Conservation (phyloP, 2,113 vertebrate genomes). For the Accipiter virgatus region DNA sequence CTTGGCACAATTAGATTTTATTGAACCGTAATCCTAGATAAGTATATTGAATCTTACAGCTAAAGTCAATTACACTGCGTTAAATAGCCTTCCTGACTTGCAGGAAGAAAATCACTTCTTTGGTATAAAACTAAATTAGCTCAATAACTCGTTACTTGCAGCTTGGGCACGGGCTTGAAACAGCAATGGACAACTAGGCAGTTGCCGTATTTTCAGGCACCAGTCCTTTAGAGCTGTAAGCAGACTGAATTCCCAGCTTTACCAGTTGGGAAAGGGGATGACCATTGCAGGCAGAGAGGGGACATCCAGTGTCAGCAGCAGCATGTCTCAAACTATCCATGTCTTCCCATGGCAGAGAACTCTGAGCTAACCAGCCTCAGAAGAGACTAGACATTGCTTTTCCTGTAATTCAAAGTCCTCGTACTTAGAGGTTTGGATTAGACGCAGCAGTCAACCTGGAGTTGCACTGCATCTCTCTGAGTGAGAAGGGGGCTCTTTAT, state of each 20-base stretch:
- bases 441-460: neutral
- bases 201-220: neutral
- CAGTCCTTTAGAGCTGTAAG: neutral
- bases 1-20: conserved; percentile 24
- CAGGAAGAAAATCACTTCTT: conserved; percentile 2
- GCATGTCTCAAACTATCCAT: rapidly evolving
- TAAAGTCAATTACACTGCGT: neutral
- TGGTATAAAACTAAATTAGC: neutral
- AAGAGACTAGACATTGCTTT: neutral
- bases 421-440: neutral
- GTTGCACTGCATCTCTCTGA: neutral
- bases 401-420: neutral
- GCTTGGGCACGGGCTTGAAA: neutral
- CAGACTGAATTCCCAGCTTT: neutral
- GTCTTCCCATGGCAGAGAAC: neutral
- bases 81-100: conserved; percentile 17
- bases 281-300: neutral
- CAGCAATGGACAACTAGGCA: neutral
- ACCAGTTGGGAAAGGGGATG: neutral
- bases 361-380: neutral
- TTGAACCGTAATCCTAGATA: conserved; percentile 38
- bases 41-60: conserved; percentile 39
- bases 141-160: conserved; percentile 5
- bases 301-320: neutral
- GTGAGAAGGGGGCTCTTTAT: neutral